A percentile compares a stretch with the other conserved stretches of the same genome.
Conservation (phyloP, 2,888 invertebrate genomes). For the Anagyrus pseudococci region DNA sequence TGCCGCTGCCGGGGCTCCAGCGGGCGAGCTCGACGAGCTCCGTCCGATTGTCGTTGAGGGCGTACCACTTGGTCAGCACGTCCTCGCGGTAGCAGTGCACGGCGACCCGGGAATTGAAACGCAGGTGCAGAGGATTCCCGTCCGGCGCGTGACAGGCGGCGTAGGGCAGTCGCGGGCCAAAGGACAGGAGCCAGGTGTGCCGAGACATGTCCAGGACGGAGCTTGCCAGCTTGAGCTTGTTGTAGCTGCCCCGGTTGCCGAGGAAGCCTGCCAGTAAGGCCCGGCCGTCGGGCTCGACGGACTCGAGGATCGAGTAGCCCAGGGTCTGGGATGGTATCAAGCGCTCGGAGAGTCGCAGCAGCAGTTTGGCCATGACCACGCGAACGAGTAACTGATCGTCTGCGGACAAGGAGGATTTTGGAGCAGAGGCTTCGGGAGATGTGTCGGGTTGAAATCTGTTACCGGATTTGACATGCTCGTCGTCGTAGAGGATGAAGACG, state of each 20-base stretch:
- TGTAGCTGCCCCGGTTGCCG: background rate
- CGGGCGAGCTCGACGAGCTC: conserved; percentile 40
- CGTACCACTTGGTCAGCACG: conserved; percentile 48
- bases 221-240: conserved; percentile 32
- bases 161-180: background rate
- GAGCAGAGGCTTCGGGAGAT: background rate
- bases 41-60: conserved; percentile 42
- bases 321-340: conserved; percentile 11
- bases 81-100: conserved; percentile 43
- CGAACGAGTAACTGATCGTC: background rate
- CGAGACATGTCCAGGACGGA: conserved; percentile 39
- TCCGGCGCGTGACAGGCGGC: conserved; percentile 39
- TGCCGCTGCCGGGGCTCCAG: conserved; percentile 40
- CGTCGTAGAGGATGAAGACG: conserved; percentile 22
- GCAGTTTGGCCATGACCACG: background rate
- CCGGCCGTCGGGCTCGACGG: conserved; percentile 40
- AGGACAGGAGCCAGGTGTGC: conserved; percentile 46
- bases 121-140: conserved; percentile 44
- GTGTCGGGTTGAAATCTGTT: background rate
- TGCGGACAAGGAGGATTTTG: background rate
- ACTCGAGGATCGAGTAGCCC: conserved; percentile 15
- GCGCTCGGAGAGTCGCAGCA: conserved; percentile 1
- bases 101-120: conserved; percentile 49
- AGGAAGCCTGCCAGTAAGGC: conserved; percentile 40
- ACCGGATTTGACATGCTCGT: background rate